Base-by-base conservation (phyloP, 2,888 invertebrate genomes). In the Prosopocoilus inquinatus region DNA sequence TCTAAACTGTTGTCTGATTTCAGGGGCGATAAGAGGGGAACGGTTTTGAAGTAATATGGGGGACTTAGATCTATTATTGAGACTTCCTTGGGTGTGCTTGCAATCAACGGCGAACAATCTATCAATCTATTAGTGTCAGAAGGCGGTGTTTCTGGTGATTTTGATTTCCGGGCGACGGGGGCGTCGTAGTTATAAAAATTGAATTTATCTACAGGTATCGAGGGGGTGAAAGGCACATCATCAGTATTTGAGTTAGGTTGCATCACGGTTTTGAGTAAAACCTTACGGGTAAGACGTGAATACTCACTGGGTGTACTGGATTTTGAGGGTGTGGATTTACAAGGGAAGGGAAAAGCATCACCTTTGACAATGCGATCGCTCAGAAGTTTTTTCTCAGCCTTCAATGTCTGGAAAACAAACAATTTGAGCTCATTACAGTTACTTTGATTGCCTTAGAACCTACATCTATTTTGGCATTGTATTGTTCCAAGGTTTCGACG, bases 291-390 rank as follows among this genome's bases (percentile, higher is more conserved):
- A 33, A 47, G 20, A 7, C 39, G 41, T 7, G 38, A 38, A 43
- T 53, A 57, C 33, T 57, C 52, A 49, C 57, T 52, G 45, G 50
- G 44, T 1, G 49, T 52, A 39, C 52, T 49, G 33, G 53, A 57
- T 3, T 53, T 44, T 2, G 32, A n/a, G 1, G 52, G 38, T 11
- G 43, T 28, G 9, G 43, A 45, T 9, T 43, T 44, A 12, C 43
- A 35, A 20, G 48, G 7, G n/a, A 28, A 35, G 4, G 33, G 34
- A 8, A 52, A 45, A 2, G 44, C 45, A 13, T 45, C 43, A 13
- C 44, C 48, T 28, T 47, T 48, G 28, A 12, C 32, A 32, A 56
- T 43, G 13, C 41, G 28, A 4, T 57, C 49, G 38, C 49, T 41
- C 9, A 16, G 41, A 13, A 53, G 44, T 12, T 53, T 57, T 9